Evolutionary conservation across 1,140 invertebrate species (phyloP).

Genomic region (Drosophila azteca): DNA sequence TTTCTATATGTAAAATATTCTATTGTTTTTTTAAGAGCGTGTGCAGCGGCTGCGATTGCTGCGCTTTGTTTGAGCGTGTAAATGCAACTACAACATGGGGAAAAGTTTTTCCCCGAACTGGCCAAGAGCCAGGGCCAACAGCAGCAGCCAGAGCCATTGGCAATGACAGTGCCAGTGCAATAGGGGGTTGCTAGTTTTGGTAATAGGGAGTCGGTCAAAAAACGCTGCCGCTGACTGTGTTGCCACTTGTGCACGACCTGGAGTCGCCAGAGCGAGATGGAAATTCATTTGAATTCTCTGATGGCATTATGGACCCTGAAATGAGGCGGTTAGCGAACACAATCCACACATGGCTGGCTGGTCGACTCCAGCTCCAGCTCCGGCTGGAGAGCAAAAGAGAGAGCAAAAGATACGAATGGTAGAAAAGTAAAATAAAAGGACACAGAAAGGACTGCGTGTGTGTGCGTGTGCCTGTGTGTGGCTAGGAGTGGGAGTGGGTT

Average conservation of each 20-base stretch:
- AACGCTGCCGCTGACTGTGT: constrained; percentile 38
- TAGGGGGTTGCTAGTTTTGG: constrained; percentile 68
- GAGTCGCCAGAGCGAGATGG: constrained; percentile 37
- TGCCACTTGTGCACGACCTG: constrained; percentile 10
- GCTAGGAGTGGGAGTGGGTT: constrained; percentile 3
- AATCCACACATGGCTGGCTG: background rate
- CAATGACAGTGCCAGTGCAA: constrained; percentile 44
- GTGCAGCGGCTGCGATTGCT: constrained; percentile 25
- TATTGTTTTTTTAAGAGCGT: background rate
- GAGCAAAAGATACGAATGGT: no score
- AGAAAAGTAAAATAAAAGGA: background rate
- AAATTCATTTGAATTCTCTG: constrained; percentile 40
- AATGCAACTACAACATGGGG: constrained; percentile 64
- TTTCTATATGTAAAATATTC: background rate
- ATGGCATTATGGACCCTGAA: background rate
- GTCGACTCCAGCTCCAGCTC: no score
- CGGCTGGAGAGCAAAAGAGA: no score
- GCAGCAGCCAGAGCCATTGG: constrained; percentile 15
- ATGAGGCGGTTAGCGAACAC: constrained; percentile 5
- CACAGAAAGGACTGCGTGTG: no score
- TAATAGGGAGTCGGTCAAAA: constrained; percentile 70
- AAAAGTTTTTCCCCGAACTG: constrained; percentile 25
- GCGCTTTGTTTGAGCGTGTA: constrained; percentile 58
- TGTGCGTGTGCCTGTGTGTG: background rate
- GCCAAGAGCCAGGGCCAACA: constrained; percentile 9